phyloP scores from a whole-genome alignment of 1,140 invertebrate genomes.

The Lordiphosa stackelbergi region DNA sequence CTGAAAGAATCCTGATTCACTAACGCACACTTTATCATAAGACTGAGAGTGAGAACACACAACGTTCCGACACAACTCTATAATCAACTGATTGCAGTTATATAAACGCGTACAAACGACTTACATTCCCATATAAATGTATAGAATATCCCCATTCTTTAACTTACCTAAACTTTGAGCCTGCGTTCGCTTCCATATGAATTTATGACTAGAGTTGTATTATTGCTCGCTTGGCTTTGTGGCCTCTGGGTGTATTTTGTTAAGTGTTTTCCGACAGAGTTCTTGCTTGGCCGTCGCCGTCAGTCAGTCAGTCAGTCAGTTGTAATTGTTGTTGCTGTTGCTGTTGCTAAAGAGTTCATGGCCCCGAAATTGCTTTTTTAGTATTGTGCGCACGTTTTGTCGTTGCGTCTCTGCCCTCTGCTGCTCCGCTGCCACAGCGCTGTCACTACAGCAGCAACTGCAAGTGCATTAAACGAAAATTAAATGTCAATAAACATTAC shows the following conservation, averaged over 20 bases:
- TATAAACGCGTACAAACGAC: background rate
- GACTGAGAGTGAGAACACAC: too few relatives aligned
- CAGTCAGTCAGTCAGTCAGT: slow-evolving; percentile 12
- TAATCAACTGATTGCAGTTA: too few relatives aligned
- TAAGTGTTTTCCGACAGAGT: too few relatives aligned
- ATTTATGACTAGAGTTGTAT: slow-evolving; percentile 53
- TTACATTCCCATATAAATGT: too few relatives aligned
- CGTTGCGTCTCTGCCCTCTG: slow-evolving; percentile 24
- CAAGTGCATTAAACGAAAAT: slow-evolving; percentile 24
- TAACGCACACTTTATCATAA: too few relatives aligned
- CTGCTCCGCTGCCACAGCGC: slow-evolving; percentile 3
- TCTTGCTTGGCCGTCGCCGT: background rate
- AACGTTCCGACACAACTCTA: too few relatives aligned
- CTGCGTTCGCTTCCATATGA: slow-evolving; percentile 66
- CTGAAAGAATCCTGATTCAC: too few relatives aligned
- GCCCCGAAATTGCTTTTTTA: slow-evolving; percentile 42
- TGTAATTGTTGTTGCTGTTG: slow-evolving; percentile 14
- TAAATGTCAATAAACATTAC: slow-evolving; percentile 31
- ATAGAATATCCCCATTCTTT: too few relatives aligned
- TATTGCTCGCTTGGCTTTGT: slow-evolving; percentile 48
- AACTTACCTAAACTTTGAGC: slow-evolving; percentile 65
- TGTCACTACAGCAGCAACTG: slow-evolving; percentile 4
- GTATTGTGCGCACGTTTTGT: slow-evolving; percentile 53
- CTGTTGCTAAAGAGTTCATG: slow-evolving; percentile 39
- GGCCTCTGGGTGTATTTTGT: slow-evolving; percentile 8